These are phyloP conservation scores for Gallinago undulata DNA, from an alignment of 2,113 vertebrate genomes.

Conservation along the genomic window DNA sequence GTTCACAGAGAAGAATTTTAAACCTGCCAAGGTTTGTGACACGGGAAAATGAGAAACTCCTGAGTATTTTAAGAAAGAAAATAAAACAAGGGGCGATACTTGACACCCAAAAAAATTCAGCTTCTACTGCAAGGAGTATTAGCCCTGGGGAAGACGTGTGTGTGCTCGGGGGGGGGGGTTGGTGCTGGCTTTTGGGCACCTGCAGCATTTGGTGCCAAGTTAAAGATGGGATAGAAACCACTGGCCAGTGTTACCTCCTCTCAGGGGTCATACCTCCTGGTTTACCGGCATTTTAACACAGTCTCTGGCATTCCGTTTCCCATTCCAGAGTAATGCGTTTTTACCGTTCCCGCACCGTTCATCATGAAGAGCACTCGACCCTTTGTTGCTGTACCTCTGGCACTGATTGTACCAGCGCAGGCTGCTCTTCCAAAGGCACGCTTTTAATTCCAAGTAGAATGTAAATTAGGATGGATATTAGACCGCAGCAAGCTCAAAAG, in stretches of 20 bases:
- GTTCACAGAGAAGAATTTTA: neutral
- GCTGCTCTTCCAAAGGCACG: neutral
- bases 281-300: neutral
- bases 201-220: neutral
- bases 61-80: neutral
- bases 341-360: neutral
- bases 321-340: neutral
- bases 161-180: neutral
- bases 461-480: neutral
- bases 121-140: neutral
- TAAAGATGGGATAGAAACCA: neutral
- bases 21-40: neutral
- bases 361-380: neutral
- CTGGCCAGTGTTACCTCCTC: neutral
- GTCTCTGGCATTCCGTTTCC: neutral
- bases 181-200: neutral
- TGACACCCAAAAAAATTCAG: neutral
- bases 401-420: neutral
- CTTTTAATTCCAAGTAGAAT: neutral
- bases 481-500: neutral
- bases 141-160: neutral
- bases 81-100: neutral
- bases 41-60: neutral
- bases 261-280: neutral
- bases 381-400: neutral